phyloP scores from a whole-genome alignment of 2,888 invertebrate genomes.

The Hylaea fasciaria region DNA sequence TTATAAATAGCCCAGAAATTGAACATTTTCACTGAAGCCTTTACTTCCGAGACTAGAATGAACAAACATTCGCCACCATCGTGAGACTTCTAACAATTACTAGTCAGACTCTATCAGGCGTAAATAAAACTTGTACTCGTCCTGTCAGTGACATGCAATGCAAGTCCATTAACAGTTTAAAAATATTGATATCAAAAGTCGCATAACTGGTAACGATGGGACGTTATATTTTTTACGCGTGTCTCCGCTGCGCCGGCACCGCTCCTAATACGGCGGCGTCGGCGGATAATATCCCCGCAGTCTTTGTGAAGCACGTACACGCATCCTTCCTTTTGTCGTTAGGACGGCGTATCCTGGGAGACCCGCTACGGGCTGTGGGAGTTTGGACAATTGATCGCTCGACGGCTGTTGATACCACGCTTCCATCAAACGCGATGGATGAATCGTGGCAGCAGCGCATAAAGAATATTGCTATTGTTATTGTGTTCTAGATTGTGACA shows the following conservation, averaged over 20 bases:
- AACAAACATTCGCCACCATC: too few relatives aligned
- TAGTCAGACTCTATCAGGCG: too few relatives aligned
- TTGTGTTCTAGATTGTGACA: too few relatives aligned
- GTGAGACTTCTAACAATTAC: too few relatives aligned
- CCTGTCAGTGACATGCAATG: too few relatives aligned
- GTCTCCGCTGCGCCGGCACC: slow-evolving; percentile 57
- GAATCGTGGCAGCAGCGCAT: not conserved
- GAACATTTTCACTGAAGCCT: too few relatives aligned
- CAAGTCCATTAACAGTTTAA: not conserved
- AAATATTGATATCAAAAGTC: slow-evolving; percentile 38
- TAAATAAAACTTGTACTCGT: not conserved
- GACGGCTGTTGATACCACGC: slow-evolving; percentile 17
- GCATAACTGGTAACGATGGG: slow-evolving; percentile 42
- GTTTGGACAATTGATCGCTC: slow-evolving; percentile 10
- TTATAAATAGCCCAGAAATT: too few relatives aligned
- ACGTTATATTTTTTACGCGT: slow-evolving; percentile 42
- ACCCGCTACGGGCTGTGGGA: slow-evolving; percentile 35
- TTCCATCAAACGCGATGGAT: slow-evolving; percentile 5
- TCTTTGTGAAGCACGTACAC: slow-evolving; percentile 80
- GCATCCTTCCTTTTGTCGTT: slow-evolving; percentile 78
- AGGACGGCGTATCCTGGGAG: slow-evolving; percentile 32
- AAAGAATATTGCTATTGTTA: not conserved
- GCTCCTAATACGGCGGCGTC: slow-evolving; percentile 62
- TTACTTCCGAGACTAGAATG: too few relatives aligned
- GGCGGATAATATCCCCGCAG: slow-evolving; percentile 70